Percentiles rank a stretch among this genome's conserved stretches.
phyloP scores from a whole-genome alignment of 2,797 vertebrate species.

The Gadopsis marmoratus region DNA sequence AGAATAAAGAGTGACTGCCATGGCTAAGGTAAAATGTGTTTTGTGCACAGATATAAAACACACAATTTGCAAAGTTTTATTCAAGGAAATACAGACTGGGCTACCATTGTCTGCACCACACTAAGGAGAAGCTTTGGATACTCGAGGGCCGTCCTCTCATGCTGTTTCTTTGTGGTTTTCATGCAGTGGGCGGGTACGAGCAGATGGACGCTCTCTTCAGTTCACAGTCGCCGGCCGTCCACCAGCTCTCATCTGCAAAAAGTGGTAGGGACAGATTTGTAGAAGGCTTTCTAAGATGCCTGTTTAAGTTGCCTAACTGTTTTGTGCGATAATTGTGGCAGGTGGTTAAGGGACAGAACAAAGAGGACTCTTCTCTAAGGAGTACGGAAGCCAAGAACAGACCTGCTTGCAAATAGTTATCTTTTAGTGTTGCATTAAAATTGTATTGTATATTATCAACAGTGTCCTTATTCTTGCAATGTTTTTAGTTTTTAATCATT shows the following conservation, averaged over 20 bases:
- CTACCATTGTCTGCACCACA: not conserved
- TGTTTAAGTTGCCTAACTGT: too few species aligned
- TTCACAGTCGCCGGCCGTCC: slow-evolving; percentile 75
- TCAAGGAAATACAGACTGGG: slow-evolving; percentile 6
- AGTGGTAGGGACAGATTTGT: slow-evolving; percentile 24
- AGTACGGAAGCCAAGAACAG: too few species aligned
- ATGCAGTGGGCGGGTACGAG: slow-evolving; percentile 64
- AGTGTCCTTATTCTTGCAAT: too few species aligned
- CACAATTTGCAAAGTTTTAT: slow-evolving; percentile 56
- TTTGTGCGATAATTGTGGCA: not conserved
- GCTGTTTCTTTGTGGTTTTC: slow-evolving; percentile 29
- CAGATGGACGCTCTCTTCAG: slow-evolving; percentile 81
- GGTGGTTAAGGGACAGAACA: not conserved
- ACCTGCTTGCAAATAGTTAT: too few species aligned
- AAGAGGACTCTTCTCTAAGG: not conserved
- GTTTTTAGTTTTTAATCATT: too few species aligned
- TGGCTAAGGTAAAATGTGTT: slow-evolving; percentile 2
- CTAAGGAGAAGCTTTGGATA: too few species aligned
- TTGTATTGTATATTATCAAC: too few species aligned
- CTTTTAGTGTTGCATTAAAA: too few species aligned
- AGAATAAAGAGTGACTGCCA: not conserved
- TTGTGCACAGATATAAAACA: not conserved
- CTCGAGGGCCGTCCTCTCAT: accelerated
- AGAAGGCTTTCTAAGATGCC: not conserved
- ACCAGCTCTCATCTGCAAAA: slow-evolving; percentile 78